These are phyloP conservation scores for Tautogolabrus adspersus DNA, from an alignment of 2,113 vertebrate species.

Conservation along the genomic window DNA sequence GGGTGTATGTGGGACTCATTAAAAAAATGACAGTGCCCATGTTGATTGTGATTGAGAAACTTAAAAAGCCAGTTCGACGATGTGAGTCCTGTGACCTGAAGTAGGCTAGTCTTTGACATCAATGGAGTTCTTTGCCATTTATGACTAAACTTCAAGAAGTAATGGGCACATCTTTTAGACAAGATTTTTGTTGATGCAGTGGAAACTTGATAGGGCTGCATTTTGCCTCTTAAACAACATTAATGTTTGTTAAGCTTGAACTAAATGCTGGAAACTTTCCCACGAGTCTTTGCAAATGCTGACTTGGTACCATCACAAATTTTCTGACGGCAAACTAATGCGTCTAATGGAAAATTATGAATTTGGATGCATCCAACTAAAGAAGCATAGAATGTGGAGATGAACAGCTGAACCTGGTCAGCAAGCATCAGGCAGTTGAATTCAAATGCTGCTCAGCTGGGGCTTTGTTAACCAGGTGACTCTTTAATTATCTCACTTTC, in stretches of 20 bases:
- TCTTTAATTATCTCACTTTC: conserved; percentile 3
- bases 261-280: not conserved
- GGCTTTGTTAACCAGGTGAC: conserved; percentile 3
- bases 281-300: conserved; percentile 24
- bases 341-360: conserved; percentile 31
- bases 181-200: too few relatives aligned
- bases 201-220: not conserved
- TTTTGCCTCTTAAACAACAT: conserved; percentile 1
- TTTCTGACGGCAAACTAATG: conserved; percentile 39
- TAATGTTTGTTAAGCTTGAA: not conserved
- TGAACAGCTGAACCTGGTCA: conserved; percentile 26
- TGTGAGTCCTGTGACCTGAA: too few relatives aligned
- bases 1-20: too few relatives aligned
- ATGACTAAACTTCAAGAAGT: too few relatives aligned
- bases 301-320: conserved; percentile 38
- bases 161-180: too few relatives aligned
- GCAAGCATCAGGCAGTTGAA: not conserved
- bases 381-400: conserved; percentile 6
- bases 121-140: too few relatives aligned
- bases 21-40: too few relatives aligned
- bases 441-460: conserved; percentile 15
- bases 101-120: too few relatives aligned
- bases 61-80: too few relatives aligned
- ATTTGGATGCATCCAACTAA: conserved; percentile 31
- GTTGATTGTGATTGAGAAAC: too few relatives aligned